Percentiles rank a stretch among this genome's conserved stretches.
Conservation (phyloP, 2,888 invertebrate genomes). For the Hesperia comma region DNA sequence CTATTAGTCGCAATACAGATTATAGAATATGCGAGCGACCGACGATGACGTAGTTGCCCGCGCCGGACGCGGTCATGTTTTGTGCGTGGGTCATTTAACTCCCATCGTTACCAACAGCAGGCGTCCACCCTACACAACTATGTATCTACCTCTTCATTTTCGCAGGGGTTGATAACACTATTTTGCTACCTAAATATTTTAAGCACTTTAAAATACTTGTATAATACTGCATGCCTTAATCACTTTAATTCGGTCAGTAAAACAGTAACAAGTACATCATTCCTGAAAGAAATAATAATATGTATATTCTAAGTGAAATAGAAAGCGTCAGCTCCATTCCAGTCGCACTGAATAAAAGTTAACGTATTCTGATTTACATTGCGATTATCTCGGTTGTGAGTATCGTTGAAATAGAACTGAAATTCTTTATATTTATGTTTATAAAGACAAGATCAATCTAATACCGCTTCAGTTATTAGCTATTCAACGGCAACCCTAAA, state of each 20-base stretch:
- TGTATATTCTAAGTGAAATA: no score
- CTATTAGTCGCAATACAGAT: constrained; percentile 29
- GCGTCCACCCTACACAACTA: constrained; percentile 56
- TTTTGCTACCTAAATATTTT: neutral
- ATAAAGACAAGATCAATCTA: constrained; percentile 8
- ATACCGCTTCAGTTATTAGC: neutral
- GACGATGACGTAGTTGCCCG: constrained; percentile 39
- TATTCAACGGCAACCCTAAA: constrained; percentile 6
- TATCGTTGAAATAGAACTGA: neutral
- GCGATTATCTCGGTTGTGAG: neutral
- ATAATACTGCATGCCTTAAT: no score
- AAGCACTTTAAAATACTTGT: neutral
- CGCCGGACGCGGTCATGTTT: constrained; percentile 59
- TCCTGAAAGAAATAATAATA: no score
- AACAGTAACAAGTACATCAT: no score
- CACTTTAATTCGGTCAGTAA: no score
- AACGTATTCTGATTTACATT: neutral
- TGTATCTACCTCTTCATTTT: constrained; percentile 62
- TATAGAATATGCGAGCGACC: constrained; percentile 19
- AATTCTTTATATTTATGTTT: constrained; percentile 21
- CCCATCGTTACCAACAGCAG: constrained; percentile 68
- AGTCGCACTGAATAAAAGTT: neutral
- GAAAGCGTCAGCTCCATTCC: no score
- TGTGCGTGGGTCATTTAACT: constrained; percentile 65
- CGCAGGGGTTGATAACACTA: constrained; percentile 45